Evolutionary conservation across 92 coral and sea anemone species (phyloP).

Genomic region (Blastomussa wellsi): DNA sequence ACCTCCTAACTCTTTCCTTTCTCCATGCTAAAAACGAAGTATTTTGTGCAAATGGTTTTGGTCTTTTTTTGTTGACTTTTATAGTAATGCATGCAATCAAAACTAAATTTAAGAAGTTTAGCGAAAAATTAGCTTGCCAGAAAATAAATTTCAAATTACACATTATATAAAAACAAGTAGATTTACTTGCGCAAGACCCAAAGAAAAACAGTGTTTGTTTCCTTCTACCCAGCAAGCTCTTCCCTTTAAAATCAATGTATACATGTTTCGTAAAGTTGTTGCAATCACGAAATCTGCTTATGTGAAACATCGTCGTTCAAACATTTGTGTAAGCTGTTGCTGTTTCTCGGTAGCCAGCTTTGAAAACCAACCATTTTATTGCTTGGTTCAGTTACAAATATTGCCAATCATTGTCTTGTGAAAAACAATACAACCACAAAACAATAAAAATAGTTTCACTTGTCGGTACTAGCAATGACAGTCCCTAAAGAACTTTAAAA

Average conservation of each 20-base stretch:
- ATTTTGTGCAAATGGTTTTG: background rate
- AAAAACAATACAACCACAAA: conserved; percentile 42
- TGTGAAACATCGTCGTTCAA: too few relatives aligned
- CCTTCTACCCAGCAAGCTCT: background rate
- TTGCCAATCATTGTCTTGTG: too few relatives aligned
- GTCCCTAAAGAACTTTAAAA: conserved; percentile 19
- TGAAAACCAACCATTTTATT: background rate
- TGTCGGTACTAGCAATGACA: conserved; percentile 25
- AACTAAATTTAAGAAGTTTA: too few relatives aligned
- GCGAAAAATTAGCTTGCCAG: background rate
- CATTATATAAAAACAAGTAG: too few relatives aligned
- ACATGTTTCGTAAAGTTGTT: too few relatives aligned
- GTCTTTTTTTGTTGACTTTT: background rate
- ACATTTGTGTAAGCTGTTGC: too few relatives aligned
- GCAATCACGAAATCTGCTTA: too few relatives aligned
- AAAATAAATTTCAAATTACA: too few relatives aligned
- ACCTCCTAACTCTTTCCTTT: too few relatives aligned
- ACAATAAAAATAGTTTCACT: background rate
- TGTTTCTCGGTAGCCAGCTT: background rate
- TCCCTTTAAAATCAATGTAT: too few relatives aligned
- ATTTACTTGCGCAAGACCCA: background rate
- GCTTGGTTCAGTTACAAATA: background rate
- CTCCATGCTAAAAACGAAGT: background rate
- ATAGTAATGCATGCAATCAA: too few relatives aligned
- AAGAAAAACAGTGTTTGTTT: background rate